These are phyloP conservation scores for Megaustenia siamemsis DNA, from an alignment of 2,888 invertebrate species.

Conservation along the genomic window DNA sequence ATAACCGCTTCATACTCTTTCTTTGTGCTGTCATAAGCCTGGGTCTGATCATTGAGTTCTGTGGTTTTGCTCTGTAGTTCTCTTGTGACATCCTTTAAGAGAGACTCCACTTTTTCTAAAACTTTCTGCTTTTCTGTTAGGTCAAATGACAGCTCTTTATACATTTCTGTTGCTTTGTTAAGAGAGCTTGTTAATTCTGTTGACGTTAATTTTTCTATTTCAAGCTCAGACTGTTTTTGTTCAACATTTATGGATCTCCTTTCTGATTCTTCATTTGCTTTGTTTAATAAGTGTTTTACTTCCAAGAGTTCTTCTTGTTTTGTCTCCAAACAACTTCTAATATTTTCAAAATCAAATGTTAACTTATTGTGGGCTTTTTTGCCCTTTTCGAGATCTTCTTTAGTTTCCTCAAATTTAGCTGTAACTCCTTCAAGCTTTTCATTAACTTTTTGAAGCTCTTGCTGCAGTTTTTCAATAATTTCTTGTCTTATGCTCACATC, in stretches of 20 bases:
- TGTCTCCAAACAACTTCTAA: constrained; percentile 16
- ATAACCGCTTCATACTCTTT: neutral
- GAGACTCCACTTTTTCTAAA: constrained; percentile 6
- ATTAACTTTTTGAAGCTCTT: constrained; percentile 21
- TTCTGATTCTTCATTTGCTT: constrained; percentile 16
- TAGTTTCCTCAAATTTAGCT: constrained; percentile 5
- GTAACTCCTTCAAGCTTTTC: constrained; percentile 2
- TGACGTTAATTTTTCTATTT: constrained; percentile 1
- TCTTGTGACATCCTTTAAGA: constrained; percentile 2
- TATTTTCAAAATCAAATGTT: neutral
- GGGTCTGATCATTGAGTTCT: neutral
- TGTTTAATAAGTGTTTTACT: neutral
- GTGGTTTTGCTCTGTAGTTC: neutral
- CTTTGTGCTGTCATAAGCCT: neutral
- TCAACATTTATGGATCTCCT: constrained; percentile 18
- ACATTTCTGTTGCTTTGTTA: constrained; percentile 7
- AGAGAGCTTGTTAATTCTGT: constrained; percentile 2
- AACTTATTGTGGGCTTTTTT: neutral
- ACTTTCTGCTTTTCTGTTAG: constrained; percentile 11
- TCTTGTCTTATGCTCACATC: neutral
- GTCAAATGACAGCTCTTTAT: neutral
- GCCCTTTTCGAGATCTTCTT: neutral
- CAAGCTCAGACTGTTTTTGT: constrained; percentile 28
- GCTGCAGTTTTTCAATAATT: constrained; percentile 15
- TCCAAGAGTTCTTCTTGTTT: constrained; percentile 29